phyloP scores from a whole-genome alignment of 2,113 vertebrate species.

The Patagioenas fasciata region DNA sequence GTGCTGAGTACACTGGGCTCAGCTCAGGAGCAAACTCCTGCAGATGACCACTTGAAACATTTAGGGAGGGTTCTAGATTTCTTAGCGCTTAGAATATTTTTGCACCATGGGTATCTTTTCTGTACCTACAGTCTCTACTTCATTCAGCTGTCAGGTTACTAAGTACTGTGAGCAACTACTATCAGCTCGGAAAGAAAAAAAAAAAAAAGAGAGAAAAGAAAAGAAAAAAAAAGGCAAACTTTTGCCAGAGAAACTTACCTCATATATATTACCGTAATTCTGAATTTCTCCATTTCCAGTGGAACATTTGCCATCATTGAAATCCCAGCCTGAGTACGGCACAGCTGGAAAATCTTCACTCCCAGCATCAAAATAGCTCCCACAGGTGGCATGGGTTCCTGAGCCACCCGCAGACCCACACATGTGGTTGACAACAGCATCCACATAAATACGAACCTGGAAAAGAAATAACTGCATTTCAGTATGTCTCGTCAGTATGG shows the following conservation, averaged over 20 bases:
- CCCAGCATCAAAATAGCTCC: constrained; percentile 82
- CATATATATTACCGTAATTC: constrained; percentile 82
- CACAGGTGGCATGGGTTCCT: constrained; percentile 82
- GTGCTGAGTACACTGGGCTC: too few relatives aligned
- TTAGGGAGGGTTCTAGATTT: too few relatives aligned
- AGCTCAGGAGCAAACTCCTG: too few relatives aligned
- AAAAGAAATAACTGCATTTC: not conserved
- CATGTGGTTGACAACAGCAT: constrained; percentile 85
- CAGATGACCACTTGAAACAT: too few relatives aligned
- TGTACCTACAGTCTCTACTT: too few relatives aligned
- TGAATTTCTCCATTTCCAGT: constrained; percentile 81
- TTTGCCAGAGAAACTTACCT: constrained; percentile 70
- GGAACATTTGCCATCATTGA: constrained; percentile 88
- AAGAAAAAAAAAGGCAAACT: too few relatives aligned
- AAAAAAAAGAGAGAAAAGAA: too few relatives aligned
- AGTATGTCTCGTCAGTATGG: fast-evolving
- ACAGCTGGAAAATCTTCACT: constrained; percentile 85
- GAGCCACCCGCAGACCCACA: constrained; percentile 74
- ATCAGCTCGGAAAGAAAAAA: too few relatives aligned
- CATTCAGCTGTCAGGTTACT: too few relatives aligned
- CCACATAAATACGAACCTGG: constrained; percentile 80
- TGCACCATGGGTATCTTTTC: too few relatives aligned
- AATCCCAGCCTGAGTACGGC: constrained; percentile 82
- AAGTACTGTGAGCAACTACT: too few relatives aligned
- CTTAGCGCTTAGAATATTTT: too few relatives aligned